Conservation (phyloP, 2,888 invertebrate genomes). For the Augochlorella aurata region DNA sequence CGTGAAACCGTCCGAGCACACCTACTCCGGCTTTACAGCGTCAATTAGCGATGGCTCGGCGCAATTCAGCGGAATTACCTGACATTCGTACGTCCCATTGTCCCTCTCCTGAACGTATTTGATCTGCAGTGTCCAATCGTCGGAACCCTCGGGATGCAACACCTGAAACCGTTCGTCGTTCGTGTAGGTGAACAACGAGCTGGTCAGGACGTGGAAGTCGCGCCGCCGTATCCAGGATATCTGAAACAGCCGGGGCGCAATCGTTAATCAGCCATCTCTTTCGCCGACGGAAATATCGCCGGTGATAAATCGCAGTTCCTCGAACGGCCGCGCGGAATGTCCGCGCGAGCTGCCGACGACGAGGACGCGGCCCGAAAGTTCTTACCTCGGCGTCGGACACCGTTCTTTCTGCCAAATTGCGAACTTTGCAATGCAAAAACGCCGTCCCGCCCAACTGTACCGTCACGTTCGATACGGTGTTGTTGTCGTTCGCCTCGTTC, state of each 20-base stretch:
- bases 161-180: conserved; percentile 92
- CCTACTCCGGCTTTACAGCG: neutral
- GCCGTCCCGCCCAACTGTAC: conserved; percentile 91
- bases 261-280: conserved; percentile 33
- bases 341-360: conserved; percentile 5
- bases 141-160: conserved; percentile 93
- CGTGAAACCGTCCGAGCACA: neutral
- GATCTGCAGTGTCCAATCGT: conserved; percentile 97
- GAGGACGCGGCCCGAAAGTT: conserved; percentile 26
- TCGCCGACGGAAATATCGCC: neutral
- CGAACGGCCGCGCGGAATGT: neutral
- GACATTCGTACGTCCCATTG: conserved; percentile 96
- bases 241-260: conserved; percentile 82
- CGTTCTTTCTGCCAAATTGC: conserved; percentile 89
- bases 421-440: conserved; percentile 91
- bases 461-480: conserved; percentile 89
- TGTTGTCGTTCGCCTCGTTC: conserved; percentile 85
- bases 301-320: conserved; percentile 3
- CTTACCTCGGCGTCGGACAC: conserved; percentile 83
- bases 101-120: conserved; percentile 96
- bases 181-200: conserved; percentile 94
- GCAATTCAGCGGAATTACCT: conserved; percentile 84
- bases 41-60: neutral
- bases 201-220: conserved; percentile 96
- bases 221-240: conserved; percentile 95